Evolutionary conservation across 1,140 invertebrate genomes (phyloP).

Genomic region (Gonatopus flavifemur): DNA sequence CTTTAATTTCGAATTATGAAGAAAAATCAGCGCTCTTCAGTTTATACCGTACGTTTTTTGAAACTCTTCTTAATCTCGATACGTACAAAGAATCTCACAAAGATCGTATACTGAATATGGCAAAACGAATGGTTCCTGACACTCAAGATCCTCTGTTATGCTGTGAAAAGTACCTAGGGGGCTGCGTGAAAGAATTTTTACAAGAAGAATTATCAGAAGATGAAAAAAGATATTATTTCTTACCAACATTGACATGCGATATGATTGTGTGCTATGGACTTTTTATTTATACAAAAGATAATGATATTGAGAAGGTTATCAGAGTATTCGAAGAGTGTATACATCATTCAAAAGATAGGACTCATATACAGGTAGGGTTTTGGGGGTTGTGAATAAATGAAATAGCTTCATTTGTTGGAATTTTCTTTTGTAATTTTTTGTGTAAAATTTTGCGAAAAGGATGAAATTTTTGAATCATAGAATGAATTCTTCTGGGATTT

Average conservation of each 20-base stretch:
- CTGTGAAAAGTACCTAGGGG: conserved; percentile 37
- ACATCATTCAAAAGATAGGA: conserved; percentile 30
- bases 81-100: conserved; percentile 28
- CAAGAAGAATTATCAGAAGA: conserved; percentile 5
- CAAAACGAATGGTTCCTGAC: conserved; percentile 29
- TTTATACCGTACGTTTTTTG: conserved; percentile 54
- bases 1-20: conserved; percentile 24
- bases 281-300: conserved; percentile 52
- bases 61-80: conserved; percentile 44
- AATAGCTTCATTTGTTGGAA: too few relatives aligned
- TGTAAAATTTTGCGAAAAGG: too few relatives aligned
- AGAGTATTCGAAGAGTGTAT: conserved; percentile 37
- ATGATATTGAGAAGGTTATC: conserved; percentile 25
- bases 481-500: too few relatives aligned
- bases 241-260: conserved; percentile 59
- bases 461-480: too few relatives aligned
- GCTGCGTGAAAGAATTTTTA: conserved; percentile 33
- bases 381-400: too few relatives aligned
- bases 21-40: conserved; percentile 48
- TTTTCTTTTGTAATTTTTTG: too few relatives aligned
- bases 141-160: conserved; percentile 19
- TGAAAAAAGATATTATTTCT: conserved; percentile 47
- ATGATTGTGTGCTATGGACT: conserved; percentile 61
- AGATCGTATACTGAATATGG: conserved; percentile 28
- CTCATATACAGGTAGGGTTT: conserved; percentile 37